A percentile compares a stretch with the other conserved stretches of the same genome.
These are phyloP conservation scores for Spodoptera litura DNA, from an alignment of 1,140 invertebrate species.

Conservation along the genomic window DNA sequence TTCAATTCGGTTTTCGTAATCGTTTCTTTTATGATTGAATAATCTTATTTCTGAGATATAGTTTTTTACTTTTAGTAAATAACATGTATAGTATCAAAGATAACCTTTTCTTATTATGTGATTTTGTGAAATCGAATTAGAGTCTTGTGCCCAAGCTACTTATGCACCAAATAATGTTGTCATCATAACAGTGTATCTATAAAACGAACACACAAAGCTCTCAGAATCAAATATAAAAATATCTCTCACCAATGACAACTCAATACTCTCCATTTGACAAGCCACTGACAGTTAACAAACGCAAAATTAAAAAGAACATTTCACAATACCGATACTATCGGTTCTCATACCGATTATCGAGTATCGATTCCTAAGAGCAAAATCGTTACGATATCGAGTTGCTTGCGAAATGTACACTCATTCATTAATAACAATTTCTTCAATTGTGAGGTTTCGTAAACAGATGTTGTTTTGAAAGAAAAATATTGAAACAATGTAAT, in stretches of 20 bases:
- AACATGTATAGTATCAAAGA: too few species aligned
- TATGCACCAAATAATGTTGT: too few species aligned
- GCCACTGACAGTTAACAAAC: not conserved
- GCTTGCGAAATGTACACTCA: slow-evolving; percentile 17
- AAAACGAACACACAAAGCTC: too few species aligned
- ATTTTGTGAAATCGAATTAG: too few species aligned
- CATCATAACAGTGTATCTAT: too few species aligned
- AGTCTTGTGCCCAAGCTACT: too few species aligned
- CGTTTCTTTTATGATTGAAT: too few species aligned
- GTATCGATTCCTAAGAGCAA: slow-evolving; percentile 22
- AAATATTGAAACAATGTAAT: slow-evolving; percentile 7
- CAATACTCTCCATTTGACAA: not conserved
- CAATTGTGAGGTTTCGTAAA: slow-evolving; percentile 5
- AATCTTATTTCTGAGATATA: too few species aligned
- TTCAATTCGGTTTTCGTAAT: not conserved
- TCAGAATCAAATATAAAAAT: not conserved
- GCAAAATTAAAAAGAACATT: slow-evolving; percentile 9
- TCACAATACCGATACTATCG: slow-evolving; percentile 1
- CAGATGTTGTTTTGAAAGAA: slow-evolving; percentile 16
- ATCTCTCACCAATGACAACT: not conserved
- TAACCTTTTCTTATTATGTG: too few species aligned
- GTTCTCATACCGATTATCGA: slow-evolving; percentile 20
- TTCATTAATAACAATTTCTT: slow-evolving; percentile 39
- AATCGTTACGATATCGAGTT: slow-evolving; percentile 22
- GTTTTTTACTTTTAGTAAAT: too few species aligned